phyloP scores from a whole-genome alignment of 2,113 vertebrate genomes.

The Carettochelys insculpta region DNA sequence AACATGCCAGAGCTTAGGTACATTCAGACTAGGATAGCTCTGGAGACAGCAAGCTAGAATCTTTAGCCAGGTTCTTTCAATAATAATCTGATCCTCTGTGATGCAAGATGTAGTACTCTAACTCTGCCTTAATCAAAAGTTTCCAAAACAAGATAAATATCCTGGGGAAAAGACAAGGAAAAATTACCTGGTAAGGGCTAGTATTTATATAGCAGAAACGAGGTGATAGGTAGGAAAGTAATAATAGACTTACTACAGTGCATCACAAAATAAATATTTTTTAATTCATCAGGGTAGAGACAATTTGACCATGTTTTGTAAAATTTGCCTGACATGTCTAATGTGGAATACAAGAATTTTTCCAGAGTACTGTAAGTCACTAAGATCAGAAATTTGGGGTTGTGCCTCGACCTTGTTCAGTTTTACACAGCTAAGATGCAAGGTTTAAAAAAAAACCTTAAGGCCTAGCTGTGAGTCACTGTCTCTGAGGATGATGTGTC shows the following conservation, averaged over 20 bases:
- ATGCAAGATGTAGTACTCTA: background rate
- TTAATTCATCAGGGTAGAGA: background rate
- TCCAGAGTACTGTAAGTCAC: conserved; percentile 1
- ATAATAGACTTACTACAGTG: background rate
- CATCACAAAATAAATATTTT: conserved; percentile 13
- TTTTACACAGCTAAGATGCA: conserved; percentile 43
- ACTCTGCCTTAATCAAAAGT: background rate
- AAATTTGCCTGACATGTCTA: conserved; percentile 14
- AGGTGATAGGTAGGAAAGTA: background rate
- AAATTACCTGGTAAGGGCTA: background rate
- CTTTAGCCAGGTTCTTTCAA: background rate
- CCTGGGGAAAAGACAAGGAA: background rate
- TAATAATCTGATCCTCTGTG: background rate
- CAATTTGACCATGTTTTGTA: background rate
- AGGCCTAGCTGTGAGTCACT: conserved; percentile 33
- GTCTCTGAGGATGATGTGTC: conserved; percentile 40
- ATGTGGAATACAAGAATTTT: background rate
- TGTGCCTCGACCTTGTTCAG: conserved; percentile 10
- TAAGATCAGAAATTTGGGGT: conserved; percentile 22
- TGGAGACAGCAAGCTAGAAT: background rate
- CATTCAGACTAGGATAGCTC: background rate
- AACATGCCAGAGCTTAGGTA: background rate
- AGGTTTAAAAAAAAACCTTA: conserved; percentile 20
- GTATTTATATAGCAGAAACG: background rate
- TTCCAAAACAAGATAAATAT: background rate